These are phyloP conservation scores for Sturnus vulgaris DNA, from an alignment of 2,113 vertebrate genomes.

Conservation along the genomic window DNA sequence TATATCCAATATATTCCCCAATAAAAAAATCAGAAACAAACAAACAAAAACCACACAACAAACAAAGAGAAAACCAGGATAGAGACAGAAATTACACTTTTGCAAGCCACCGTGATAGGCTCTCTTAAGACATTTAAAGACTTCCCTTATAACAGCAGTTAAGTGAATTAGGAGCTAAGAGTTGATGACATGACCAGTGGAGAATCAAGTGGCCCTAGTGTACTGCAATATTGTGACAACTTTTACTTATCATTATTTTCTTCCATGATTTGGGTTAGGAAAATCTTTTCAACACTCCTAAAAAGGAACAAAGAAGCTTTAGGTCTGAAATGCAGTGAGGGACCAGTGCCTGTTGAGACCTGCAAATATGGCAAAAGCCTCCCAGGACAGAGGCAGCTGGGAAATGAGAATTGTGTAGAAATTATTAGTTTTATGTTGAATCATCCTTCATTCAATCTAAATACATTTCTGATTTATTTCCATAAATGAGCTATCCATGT, in stretches of 20 bases:
- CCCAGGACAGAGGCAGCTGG: neutral
- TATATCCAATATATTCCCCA: neutral
- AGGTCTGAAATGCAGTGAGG: neutral
- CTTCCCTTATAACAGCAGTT: neutral
- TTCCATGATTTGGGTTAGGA: neutral
- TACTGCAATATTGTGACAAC: neutral
- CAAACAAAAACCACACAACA: neutral
- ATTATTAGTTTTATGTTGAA: neutral
- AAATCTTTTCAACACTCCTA: neutral
- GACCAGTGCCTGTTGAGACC: neutral
- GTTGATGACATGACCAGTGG: neutral
- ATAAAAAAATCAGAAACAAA: neutral
- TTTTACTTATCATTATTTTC: neutral
- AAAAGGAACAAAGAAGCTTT: neutral
- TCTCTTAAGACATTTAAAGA: neutral
- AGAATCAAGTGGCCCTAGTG: neutral
- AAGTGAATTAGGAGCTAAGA: neutral
- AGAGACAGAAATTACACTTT: neutral
- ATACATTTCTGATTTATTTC: neutral
- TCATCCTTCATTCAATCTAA: neutral
- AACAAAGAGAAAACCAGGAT: neutral
- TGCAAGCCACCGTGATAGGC: neutral
- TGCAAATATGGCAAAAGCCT: neutral
- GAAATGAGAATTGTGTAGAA: neutral
- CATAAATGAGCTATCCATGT: neutral